Base-by-base conservation (phyloP, 1,140 invertebrate genomes). In the Sarcophaga peregrina region DNA sequence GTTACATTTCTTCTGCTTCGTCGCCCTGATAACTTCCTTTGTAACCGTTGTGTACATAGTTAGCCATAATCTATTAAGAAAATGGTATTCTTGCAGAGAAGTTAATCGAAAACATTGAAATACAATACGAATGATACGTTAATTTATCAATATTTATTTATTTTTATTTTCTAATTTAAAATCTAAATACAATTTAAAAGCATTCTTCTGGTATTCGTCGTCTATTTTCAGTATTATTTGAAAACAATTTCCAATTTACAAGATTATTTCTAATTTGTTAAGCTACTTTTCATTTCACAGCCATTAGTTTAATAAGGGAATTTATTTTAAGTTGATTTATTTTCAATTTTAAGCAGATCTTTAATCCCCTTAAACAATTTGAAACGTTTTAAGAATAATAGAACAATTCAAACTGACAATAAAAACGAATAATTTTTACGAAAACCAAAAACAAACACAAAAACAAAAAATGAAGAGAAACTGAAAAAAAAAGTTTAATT, bases 261-360 rank as follows among this genome's bases (percentile, higher is more conserved):
- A 58, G 54, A 58, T 58, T 58, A 58, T 58, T 58, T 58, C 54
- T 68, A 68, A 20, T 68, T 68, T 20, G 5, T 68, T 68, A 68
- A 68, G 62, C 62, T 68, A 68, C 62, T 68, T 58, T n/a, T 7
- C 13, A n/a, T 58, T 68, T 68, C 62, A 68, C n/a, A 68, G 62
- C 62, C 62, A 68, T 68, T 68, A 68, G 62, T 68, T 68, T 68
- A 68, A 68, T 25, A 68, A 68, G 62, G 62, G 62, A 68, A 68
- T 68, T 62, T 8, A 62, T n/a, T 62, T 68, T 6, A 68, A 25
- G 15, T 68, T 68, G n/a, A 20, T 68, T 68, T 68, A 9, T 68
- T 68, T 68, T 68, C 62, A 68, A 7, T 68, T 68, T 20, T 68
- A 68, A 68, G 62, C 62, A 20, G n/a, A 7, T 68, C 62, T 68